Evolutionary conservation across 2,113 vertebrate species (phyloP).

Genomic region (Peromyscus maniculatus): DNA sequence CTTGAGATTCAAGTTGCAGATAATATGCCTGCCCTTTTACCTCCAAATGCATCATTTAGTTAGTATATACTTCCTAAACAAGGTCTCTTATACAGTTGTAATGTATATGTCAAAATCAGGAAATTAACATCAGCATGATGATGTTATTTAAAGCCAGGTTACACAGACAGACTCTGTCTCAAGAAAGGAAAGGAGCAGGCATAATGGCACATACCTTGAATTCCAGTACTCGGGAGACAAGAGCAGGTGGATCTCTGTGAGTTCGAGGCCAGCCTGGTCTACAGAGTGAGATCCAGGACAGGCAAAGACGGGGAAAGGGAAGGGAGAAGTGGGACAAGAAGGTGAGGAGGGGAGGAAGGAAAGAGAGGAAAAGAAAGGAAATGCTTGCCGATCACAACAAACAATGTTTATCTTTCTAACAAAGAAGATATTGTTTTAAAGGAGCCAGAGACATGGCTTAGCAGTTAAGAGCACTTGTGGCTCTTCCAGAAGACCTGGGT

Average conservation of each 20-base stretch:
- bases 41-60: not conserved
- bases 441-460: not conserved
- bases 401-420: not conserved
- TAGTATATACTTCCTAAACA: not conserved
- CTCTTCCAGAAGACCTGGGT: not conserved
- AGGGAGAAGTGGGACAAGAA: accelerated
- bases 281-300: not conserved
- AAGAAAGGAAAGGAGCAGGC: not conserved
- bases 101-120: not conserved
- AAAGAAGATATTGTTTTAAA: not conserved
- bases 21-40: not conserved
- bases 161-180: not conserved
- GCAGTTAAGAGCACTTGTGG: not conserved
- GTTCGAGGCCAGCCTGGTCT: not conserved
- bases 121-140: conserved; percentile 28
- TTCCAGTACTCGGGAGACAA: not conserved
- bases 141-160: not conserved
- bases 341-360: not conserved
- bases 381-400: not conserved
- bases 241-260: not conserved
- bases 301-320: not conserved
- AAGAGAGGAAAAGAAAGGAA: not conserved
- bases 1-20: not conserved
- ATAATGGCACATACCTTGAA: not conserved
- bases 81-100: not conserved